These are phyloP conservation scores for Burhinus bistriatus DNA, from an alignment of 2,113 vertebrate species.

Conservation along the genomic window DNA sequence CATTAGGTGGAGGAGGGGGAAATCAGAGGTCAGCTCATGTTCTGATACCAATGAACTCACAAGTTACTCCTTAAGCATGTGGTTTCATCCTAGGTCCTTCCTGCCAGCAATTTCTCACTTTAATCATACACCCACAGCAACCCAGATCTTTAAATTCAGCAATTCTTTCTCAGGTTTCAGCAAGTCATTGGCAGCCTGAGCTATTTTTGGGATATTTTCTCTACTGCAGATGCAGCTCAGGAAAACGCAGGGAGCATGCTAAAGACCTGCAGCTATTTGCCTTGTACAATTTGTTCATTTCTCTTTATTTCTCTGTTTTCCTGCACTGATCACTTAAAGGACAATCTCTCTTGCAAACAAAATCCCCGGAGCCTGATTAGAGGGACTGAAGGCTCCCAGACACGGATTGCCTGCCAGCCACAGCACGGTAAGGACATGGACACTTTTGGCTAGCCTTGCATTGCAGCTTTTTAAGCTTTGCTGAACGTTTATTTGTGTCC, in stretches of 20 bases:
- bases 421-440: constrained; percentile 73
- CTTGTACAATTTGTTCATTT: constrained; percentile 70
- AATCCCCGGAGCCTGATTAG: constrained; percentile 72
- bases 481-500: constrained; percentile 67
- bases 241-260: constrained; percentile 76
- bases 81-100: constrained; percentile 66
- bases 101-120: constrained; percentile 74
- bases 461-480: constrained; percentile 61
- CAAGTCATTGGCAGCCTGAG: constrained; percentile 76
- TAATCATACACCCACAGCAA: constrained; percentile 76
- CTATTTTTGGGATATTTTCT: constrained; percentile 79
- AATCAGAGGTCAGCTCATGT: constrained; percentile 60
- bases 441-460: constrained; percentile 58
- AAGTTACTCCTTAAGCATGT: constrained; percentile 65
- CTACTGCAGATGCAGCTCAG: constrained; percentile 79
- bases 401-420: constrained; percentile 74
- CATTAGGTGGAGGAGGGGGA: constrained; percentile 38
- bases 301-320: constrained; percentile 67
- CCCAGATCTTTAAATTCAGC: constrained; percentile 79
- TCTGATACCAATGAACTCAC: constrained; percentile 57
- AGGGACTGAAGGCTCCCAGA: constrained; percentile 69
- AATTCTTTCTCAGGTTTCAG: constrained; percentile 81
- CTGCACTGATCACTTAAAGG: constrained; percentile 69
- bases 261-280: constrained; percentile 73
- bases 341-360: constrained; percentile 68